Evolutionary conservation across 2,113 vertebrate species (phyloP).

Genomic region (Chlamydotis undulata): DNA sequence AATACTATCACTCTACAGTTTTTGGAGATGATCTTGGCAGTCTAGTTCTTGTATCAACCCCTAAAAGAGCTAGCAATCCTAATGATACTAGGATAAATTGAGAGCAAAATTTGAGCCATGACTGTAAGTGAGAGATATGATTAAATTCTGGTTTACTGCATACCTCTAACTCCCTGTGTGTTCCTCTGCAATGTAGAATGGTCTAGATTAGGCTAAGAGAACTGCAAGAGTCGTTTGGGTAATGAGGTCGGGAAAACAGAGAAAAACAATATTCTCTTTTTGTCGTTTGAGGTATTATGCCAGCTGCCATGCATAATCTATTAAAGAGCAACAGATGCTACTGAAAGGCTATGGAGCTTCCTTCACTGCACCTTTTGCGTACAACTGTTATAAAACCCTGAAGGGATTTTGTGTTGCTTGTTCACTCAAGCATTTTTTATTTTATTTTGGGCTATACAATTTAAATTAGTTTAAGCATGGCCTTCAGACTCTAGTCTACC

Average conservation of each 20-base stretch:
- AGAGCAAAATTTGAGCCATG: neutral
- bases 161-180: neutral
- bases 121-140: neutral
- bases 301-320: neutral
- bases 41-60: neutral
- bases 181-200: neutral
- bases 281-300: neutral
- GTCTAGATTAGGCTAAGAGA: neutral
- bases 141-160: neutral
- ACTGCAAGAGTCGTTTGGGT: neutral
- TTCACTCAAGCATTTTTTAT: neutral
- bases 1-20: neutral
- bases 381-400: neutral
- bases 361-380: neutral
- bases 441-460: neutral
- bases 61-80: neutral
- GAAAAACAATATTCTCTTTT: neutral
- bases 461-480: neutral
- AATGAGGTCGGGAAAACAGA: neutral
- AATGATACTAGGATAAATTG: neutral
- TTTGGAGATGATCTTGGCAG: neutral
- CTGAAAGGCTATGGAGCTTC: neutral
- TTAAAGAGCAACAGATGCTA: slow-evolving; percentile 10
- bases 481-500: neutral
- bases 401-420: neutral